phyloP scores from a whole-genome alignment of 2,113 vertebrate genomes.

The Thamnaconus septentrionalis region DNA sequence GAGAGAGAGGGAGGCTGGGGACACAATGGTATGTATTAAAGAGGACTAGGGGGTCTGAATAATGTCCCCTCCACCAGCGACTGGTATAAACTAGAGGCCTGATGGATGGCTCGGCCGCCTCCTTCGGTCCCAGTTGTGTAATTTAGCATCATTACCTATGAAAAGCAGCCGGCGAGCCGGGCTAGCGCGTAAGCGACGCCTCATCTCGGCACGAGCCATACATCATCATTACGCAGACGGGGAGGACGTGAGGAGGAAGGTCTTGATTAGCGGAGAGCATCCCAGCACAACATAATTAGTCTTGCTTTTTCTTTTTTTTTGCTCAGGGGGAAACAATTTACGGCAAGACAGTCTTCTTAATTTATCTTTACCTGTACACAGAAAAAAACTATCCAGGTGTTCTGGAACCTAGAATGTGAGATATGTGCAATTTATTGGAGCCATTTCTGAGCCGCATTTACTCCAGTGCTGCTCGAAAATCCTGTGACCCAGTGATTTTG shows the following conservation, averaged over 20 bases:
- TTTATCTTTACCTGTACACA: too few relatives aligned
- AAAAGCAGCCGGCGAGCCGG: constrained; percentile 56
- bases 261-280: constrained; percentile 54
- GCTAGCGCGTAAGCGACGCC: constrained; percentile 49
- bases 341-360: too few relatives aligned
- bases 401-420: neutral
- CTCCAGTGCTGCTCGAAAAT: neutral
- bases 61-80: constrained; percentile 47
- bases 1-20: constrained; percentile 17
- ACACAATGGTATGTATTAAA: constrained; percentile 48
- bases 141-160: constrained; percentile 71
- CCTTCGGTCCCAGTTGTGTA: constrained; percentile 59
- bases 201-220: constrained; percentile 31
- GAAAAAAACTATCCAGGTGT: too few relatives aligned
- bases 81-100: constrained; percentile 50
- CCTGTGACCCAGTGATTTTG: neutral
- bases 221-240: constrained; percentile 49
- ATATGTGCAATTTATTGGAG: neutral
- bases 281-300: constrained; percentile 51
- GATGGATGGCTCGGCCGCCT: constrained; percentile 60
- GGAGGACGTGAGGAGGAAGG: constrained; percentile 48
- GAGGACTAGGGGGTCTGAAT: constrained; percentile 53
- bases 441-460: neutral
- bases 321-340: constrained; percentile 11
- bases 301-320: neutral